Conservation (phyloP, 2,797 vertebrate genomes). For the Arnoldichthys spilopterus region DNA sequence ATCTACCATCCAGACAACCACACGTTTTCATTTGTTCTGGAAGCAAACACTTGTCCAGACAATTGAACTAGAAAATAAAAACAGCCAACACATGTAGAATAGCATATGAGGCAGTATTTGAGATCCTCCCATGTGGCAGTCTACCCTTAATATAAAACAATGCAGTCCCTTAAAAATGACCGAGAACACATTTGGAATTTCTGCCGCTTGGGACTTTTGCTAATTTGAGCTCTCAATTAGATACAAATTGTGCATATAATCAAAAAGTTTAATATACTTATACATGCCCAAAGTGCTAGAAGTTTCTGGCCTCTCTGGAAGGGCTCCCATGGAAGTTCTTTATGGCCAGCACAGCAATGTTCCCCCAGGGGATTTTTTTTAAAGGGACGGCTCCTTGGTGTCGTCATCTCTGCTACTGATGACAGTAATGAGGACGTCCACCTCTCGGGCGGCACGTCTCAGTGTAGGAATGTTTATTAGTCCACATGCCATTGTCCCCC, state of each 20-base stretch:
- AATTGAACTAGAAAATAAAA: neutral
- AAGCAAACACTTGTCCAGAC: neutral
- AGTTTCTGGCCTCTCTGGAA: neutral
- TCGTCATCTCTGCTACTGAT: constrained; percentile 19
- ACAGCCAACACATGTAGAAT: neutral
- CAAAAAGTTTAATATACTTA: neutral
- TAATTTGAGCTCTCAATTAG: constrained; percentile 29
- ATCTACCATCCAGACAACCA: constrained; percentile 71
- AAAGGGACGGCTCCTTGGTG: constrained; percentile 26
- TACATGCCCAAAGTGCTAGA: neutral
- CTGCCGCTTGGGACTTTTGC: neutral
- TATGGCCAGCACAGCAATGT: neutral
- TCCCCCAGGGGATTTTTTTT: constrained; percentile 10
- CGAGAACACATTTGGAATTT: neutral
- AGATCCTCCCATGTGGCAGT: neutral
- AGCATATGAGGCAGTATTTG: neutral
- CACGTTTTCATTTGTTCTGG: constrained; percentile 36
- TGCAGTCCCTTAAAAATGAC: neutral
- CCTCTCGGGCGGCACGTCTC: constrained; percentile 27
- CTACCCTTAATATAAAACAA: neutral
- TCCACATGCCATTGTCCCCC: neutral
- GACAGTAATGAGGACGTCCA: constrained; percentile 35
- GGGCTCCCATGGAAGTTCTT: neutral
- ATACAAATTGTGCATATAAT: neutral
- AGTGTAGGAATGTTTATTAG: constrained; percentile 36